Base-by-base conservation (phyloP, 2,888 invertebrate genomes). In the Drosophila percnosoma region DNA sequence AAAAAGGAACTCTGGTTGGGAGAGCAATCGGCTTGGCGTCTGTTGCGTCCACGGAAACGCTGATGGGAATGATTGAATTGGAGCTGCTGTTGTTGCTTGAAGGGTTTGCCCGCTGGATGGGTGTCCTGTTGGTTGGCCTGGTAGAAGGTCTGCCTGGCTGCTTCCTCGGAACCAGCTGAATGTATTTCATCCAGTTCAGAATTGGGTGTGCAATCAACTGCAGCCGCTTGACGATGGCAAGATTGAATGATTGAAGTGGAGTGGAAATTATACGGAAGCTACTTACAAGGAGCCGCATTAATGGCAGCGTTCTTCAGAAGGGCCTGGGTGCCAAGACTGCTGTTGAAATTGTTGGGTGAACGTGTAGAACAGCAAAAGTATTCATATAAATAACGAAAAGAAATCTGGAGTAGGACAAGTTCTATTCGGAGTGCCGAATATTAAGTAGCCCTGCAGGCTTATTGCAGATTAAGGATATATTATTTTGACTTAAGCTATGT, bases 1-100 rank as follows among this genome's bases (percentile, higher is more conserved):
- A 31, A 40, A 31, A 31, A 31, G 21, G 40, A 29, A 42, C 29
- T 42, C 29, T 57, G 40, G 52, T 27, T 24, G 15, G 24, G 21
- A 29, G 27, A 27, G 21, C 51, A 13, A 13, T 29, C 13, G 8
- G 13, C 31, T 73, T 68, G 91, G 64, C 87, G 91, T 51, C 90
- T 83, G 80, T 87, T 91, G 64, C 82, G 89, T 36, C 85, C 87
- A 31, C 91, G 91, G 70, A 78, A 78, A 64, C 88, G 83, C 61
- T 89, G 81, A 57, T 82, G 77, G 29, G 81, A 55, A 33, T 84
- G 75, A n/a, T 81, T 75, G 11, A 73, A 73, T n/a, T 82, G 75
- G 29, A 77, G 71, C 34, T 75, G 76, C 4, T 78, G 80, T 8
- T 81, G 78, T 15, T 63, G 73, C 42, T 73, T 75, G 4, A 42